Base-by-base conservation (phyloP, 1,140 invertebrate species). In the Hestina assimilis region DNA sequence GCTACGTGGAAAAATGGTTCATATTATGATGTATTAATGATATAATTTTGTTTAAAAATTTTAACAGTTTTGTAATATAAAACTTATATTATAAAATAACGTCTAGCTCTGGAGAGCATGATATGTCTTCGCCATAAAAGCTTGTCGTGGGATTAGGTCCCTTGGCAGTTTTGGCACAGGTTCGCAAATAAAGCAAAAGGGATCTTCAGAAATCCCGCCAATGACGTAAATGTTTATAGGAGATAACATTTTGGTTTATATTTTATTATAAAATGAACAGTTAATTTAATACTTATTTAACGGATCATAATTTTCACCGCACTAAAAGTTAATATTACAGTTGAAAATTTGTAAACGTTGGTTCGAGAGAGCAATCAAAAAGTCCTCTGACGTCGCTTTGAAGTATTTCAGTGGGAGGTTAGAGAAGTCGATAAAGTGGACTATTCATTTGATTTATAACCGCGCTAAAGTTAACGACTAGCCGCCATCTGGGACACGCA, bases 361-460 rank as follows among this genome's bases (percentile, higher is more conserved):
- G 63, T 66, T n/a, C 46, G 63, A 64, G 24, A 56, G 48, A 42
- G 62, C 64, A 75, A 79, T 76, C 78, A 80, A 79, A 72, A 69
- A 68, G 24, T 53, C 59, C 69, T 80, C 73, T 71, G 67, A 72
- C 62, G 64, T 70, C 47, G 60, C 67, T 71, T 71, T 71, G 66
- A 79, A 66, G 64, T 69, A 67, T 69, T 67, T 71, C 59, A 61
- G 61, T 54, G 66, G 57, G 68, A 51, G 57, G 62, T 66, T 61
- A 72, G 63, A 59, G 62, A 68, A 64, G 58, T 60, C 71, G 63
- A 82, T 82, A 78, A 83, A 74, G 64, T 61, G 56, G 54, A 56
- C 68, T 58, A 77, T 83, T 79, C 65, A 63, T 43, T 47, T 81
- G 75, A 85, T 85, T 81, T 85, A 85, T 76, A 72, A 75, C 68